phyloP scores from a whole-genome alignment of 2,113 vertebrate genomes.

The Heterotilapia buettikoferi region DNA sequence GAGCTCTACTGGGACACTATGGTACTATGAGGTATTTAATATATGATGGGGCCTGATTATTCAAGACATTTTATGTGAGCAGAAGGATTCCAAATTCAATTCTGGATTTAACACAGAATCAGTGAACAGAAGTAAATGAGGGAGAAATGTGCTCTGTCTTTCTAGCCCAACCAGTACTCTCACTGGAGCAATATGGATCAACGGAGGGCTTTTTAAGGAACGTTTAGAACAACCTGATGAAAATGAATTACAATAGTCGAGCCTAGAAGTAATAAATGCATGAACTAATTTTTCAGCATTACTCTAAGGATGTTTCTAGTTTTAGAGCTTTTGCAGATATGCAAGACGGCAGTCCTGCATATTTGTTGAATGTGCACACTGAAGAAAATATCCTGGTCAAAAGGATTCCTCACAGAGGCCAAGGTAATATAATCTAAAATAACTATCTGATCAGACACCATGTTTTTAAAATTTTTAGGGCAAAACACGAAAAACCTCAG shows the following conservation, averaged over 20 bases:
- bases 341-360: background rate
- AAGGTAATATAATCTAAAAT: background rate
- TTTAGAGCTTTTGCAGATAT: background rate
- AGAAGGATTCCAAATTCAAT: background rate
- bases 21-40: background rate
- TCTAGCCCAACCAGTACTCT: background rate
- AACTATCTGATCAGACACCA: background rate
- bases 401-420: background rate
- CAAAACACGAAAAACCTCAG: background rate
- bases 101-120: background rate
- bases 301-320: background rate
- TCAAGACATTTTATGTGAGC: background rate
- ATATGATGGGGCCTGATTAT: background rate
- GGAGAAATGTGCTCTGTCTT: background rate
- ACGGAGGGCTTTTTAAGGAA: background rate
- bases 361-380: background rate
- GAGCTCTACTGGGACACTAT: background rate
- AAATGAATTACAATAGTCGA: background rate
- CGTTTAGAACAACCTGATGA: background rate
- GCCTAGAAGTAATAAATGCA: background rate
- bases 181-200: background rate
- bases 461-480: background rate
- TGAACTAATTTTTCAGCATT: rapidly evolving
- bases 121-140: background rate
- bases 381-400: background rate